Conservation (phyloP, 2,888 invertebrate species). For the Folsomia manolachei region DNA sequence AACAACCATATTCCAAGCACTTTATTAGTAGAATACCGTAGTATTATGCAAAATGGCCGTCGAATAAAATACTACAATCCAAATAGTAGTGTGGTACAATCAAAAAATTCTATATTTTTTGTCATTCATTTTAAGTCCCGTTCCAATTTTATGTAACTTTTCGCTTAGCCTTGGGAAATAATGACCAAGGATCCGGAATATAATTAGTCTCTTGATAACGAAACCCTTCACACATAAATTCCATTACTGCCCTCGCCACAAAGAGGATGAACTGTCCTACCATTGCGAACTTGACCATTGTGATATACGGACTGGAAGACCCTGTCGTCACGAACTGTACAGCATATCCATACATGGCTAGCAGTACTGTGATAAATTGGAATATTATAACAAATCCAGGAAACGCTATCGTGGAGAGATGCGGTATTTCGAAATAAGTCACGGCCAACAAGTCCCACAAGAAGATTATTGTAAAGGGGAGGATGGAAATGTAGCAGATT, state of each 20-base stretch:
- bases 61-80: too few species aligned
- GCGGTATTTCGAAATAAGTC: conserved; percentile 36
- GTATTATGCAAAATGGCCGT: too few species aligned
- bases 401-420: conserved; percentile 31
- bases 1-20: too few species aligned
- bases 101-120: too few species aligned
- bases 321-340: neutral
- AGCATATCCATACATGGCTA: conserved; percentile 14
- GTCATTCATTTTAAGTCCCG: too few species aligned
- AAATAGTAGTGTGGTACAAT: too few species aligned
- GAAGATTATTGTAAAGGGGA: conserved; percentile 26
- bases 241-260: conserved; percentile 26
- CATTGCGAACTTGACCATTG: neutral
- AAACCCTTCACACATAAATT: conserved; percentile 34
- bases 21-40: too few species aligned
- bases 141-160: too few species aligned
- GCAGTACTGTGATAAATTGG: neutral
- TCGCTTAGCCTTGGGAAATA: neutral
- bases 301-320: neutral
- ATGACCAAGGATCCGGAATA: too few species aligned
- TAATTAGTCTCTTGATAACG: conserved; percentile 28
- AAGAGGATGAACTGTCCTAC: conserved; percentile 22
- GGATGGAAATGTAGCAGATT: conserved; percentile 24
- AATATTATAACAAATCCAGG: conserved; percentile 40
- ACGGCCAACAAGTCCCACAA: conserved; percentile 42